Percentiles rank a stretch among this genome's conserved stretches.
These are phyloP conservation scores for Delia radicum DNA, from an alignment of 1,140 invertebrate genomes.

Conservation along the genomic window DNA sequence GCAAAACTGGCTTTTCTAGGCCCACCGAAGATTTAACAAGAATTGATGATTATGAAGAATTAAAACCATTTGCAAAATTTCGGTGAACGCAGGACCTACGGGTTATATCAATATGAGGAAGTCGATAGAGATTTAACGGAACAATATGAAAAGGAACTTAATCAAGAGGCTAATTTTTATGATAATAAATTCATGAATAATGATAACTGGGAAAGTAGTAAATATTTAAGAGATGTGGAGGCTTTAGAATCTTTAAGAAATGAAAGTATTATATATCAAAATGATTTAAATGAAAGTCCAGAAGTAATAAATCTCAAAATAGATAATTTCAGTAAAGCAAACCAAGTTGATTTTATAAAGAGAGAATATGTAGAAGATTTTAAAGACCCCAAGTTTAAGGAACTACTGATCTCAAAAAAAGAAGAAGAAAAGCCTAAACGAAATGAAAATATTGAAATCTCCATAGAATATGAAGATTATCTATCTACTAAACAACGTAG, in stretches of 20 bases:
- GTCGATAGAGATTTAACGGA: conserved; percentile 2
- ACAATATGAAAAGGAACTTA: neutral
- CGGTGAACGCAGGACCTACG: conserved; percentile 21
- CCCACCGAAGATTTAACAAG: conserved; percentile 10
- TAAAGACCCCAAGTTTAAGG: no score
- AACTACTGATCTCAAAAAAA: no score
- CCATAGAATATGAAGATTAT: neutral
- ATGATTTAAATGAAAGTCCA: neutral
- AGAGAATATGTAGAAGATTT: neutral
- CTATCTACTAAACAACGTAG: neutral
- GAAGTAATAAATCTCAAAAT: neutral
- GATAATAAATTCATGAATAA: neutral
- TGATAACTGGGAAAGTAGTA: neutral
- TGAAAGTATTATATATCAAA: neutral
- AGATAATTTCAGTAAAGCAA: neutral
- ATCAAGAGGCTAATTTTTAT: neutral
- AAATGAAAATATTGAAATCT: neutral
- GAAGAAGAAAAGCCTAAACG: neutral
- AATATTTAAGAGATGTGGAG: neutral
- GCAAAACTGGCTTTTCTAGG: conserved; percentile 1
- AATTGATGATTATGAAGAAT: neutral
- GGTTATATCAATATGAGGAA: conserved; percentile 26
- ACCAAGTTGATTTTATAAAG: neutral
- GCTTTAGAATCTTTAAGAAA: neutral
- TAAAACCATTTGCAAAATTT: conserved; percentile 10